A percentile compares a stretch with the other conserved stretches of the same genome.
Evolutionary conservation across 2,888 invertebrate species (phyloP).

Genomic region (Cephus spinipes): DNA sequence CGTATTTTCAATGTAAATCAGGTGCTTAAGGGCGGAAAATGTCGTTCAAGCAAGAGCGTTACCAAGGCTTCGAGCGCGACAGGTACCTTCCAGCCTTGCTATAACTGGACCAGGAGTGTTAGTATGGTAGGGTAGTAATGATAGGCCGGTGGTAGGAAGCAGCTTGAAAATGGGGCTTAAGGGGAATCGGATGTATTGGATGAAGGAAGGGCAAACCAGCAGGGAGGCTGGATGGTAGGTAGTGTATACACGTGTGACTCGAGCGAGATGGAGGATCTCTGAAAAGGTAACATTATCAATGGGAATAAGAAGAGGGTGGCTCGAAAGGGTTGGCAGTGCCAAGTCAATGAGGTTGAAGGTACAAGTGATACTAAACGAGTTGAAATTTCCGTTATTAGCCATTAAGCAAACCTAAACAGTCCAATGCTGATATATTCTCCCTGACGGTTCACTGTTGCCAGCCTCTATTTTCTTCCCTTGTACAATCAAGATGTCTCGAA

Average conservation of each 20-base stretch:
- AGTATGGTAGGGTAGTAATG: not conserved
- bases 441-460: not conserved
- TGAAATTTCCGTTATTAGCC: conserved; percentile 58
- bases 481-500: not conserved
- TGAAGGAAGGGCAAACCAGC: not conserved
- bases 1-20: not conserved
- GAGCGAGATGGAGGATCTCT: not conserved
- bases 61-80: not conserved
- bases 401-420: conserved; percentile 38
- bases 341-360: conserved; percentile 48
- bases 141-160: not conserved
- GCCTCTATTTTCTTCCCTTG: not conserved
- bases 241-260: not conserved
- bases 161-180: not conserved
- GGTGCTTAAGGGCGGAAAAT: conserved; percentile 10
- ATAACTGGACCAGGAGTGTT: not conserved
- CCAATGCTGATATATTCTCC: not conserved
- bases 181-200: not conserved
- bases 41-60: conserved; percentile 15
- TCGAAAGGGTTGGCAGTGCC: not conserved
- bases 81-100: not conserved
- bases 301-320: not conserved
- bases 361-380: conserved; percentile 65
- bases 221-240: not conserved
- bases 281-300: not conserved